Base-by-base conservation (phyloP, 2,797 vertebrate genomes). In the Sardinella longiceps region DNA sequence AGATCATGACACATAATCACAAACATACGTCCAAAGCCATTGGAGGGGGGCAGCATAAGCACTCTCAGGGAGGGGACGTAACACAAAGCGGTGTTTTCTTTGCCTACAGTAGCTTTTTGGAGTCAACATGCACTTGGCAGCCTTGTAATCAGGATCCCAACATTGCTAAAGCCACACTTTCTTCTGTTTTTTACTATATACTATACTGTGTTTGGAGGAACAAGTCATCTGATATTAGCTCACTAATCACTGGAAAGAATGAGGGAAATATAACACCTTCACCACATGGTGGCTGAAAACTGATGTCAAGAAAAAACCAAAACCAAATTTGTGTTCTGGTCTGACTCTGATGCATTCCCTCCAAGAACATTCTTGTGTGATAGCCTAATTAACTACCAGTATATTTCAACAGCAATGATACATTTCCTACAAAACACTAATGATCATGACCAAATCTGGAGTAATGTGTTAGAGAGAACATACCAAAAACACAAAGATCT, bases 1-100 rank as follows among this genome's bases (percentile, higher is more conserved):
- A 88, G 93, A 93, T 92, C 92, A 92, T 93, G 93, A 83, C 90
- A 92, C 91, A 92, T 94, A 94, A 95, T 94, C 92, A 94, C 87
- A 92, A 95, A 88, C 94, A 95, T 93, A 93, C 90, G 88, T 89
- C 53, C 83, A 87, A 63, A 87, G 80, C 87, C 80, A 92, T 92
- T 88, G 70, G 18, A 87, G 82, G 88, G 88, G 25, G 88, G 88
- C 87, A 84, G 87, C 81, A 80, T 88, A 87, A 86, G 90, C 89
- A 88, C 90, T 89, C 91, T 88, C 88, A 87, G 70, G 88, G 30
- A 56, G 88, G 85, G 90, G 90, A 88, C 91, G 93, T 89, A 92
- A 94, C 88, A 90, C 91, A 88, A 91, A 30, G 80, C 91, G 83
- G 51, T 92, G 92, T 93, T 95, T 94, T 93, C 93, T 93, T 94